These are phyloP conservation scores for Gobius niger DNA, from an alignment of 2,113 vertebrate genomes.

Conservation along the genomic window DNA sequence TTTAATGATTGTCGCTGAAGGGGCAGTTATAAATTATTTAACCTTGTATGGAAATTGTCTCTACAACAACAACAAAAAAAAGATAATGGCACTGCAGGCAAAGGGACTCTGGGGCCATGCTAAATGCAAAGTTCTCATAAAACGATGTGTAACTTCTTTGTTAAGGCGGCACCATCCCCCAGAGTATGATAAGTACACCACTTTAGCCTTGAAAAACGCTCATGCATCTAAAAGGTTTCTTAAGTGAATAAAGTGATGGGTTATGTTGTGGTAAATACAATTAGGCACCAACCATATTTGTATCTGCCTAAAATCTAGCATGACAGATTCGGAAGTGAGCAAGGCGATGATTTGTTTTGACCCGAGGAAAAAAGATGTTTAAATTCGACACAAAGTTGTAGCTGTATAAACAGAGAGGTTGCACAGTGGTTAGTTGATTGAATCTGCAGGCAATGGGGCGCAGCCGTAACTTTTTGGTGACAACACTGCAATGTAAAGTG, in stretches of 20 bases:
- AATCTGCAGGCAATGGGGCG: constrained; percentile 13
- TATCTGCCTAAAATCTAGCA: constrained; percentile 8
- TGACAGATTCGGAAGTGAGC: background rate
- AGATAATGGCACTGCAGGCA: constrained; percentile 38
- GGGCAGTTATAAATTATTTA: constrained; percentile 36
- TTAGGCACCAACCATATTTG: constrained; percentile 9
- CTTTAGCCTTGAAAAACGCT: constrained; percentile 21
- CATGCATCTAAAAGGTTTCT: constrained; percentile 50
- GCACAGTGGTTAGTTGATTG: constrained; percentile 13
- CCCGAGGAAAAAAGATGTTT: background rate
- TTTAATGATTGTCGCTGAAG: constrained; percentile 35
- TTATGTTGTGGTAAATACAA: constrained; percentile 30
- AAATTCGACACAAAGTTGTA: background rate
- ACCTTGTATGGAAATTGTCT: constrained; percentile 32
- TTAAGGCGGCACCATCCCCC: constrained; percentile 21
- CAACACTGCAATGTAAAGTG: background rate
- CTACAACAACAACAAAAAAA: too few species aligned
- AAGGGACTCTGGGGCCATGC: constrained; percentile 32
- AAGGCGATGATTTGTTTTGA: background rate
- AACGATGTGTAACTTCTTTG: constrained; percentile 13
- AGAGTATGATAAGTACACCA: constrained; percentile 44
- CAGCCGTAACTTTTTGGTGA: background rate
- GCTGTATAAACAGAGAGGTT: background rate
- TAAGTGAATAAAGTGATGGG: constrained; percentile 21
- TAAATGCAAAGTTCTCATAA: constrained; percentile 48